Evolutionary conservation across 2,888 invertebrate species (phyloP), one percentile per base, ranked within the genome.

Genomic region (Azorinus chamasolen): DNA sequence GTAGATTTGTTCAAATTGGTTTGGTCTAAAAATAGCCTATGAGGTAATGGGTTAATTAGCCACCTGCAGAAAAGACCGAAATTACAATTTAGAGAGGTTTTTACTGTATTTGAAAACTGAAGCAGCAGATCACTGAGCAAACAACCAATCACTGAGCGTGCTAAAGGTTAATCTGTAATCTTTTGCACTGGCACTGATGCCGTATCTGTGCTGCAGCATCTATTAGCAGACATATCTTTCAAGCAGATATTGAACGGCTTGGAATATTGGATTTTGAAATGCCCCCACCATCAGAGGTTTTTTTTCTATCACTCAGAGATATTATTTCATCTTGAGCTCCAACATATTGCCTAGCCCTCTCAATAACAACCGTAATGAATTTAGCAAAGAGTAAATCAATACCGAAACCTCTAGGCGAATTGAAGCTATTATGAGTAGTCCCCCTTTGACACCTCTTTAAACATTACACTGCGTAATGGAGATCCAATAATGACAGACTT

Each of bases 391-490:
- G 64, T 73, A 69, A 74, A 80, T 80, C 80, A 80, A 80, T 80
- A 80, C 58, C 39, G 57, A 68, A 75, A 76, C 80, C 73, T 65
- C 65, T 25, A 45, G 66, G 70, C 79, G 20, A 53, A 37, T 45
- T 25, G n/a, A 62, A 63, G 70, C 69, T 76, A 80, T 78, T 69
- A 69, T 48, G 62, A 65, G 76, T 58, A 64, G 66, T 69, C 76
- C 73, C 76, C 76, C 77, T 74, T 73, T 77, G 80, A 80, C 80
- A 80, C 80, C 74, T 80, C 69, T 77, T 78, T 79, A 71, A 79
- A 72, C 72, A 73, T 73, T 69, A 75, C 70, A 57, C 48, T 50
- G 55, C 55, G 59, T 80, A 76, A 80, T 77, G 53, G 80, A 66
- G 73, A 76, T 63, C 76, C 76, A 80, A 80, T 80, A 80, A 80